These are phyloP conservation scores for Yoshiicerus persimilis DNA, from an alignment of 1,140 invertebrate genomes.

Conservation along the genomic window DNA sequence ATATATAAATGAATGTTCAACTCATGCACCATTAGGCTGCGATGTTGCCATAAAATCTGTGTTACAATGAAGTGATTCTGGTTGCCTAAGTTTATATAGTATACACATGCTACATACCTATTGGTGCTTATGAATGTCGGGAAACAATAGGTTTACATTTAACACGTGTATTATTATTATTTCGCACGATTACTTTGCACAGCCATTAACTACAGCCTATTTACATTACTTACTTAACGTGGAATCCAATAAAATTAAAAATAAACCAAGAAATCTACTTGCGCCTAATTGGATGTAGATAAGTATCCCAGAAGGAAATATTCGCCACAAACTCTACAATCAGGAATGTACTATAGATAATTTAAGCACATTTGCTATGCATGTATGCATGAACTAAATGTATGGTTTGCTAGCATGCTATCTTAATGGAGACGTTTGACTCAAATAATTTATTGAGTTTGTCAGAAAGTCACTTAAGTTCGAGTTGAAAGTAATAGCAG, in stretches of 20 bases:
- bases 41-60: neutral
- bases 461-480: slow-evolving; percentile 27
- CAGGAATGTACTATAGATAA: neutral
- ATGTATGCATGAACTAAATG: slow-evolving; percentile 24
- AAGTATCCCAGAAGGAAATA: slow-evolving; percentile 4
- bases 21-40: neutral
- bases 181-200: neutral
- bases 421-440: slow-evolving; percentile 30
- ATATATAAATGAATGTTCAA: neutral
- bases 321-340: neutral
- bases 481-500: neutral
- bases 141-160: neutral
- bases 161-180: neutral
- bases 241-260: slow-evolving; percentile 21
- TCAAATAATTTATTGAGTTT: slow-evolving; percentile 41
- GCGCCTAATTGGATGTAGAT: slow-evolving; percentile 17
- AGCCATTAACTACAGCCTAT: neutral
- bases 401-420: neutral
- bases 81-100: too few relatives aligned
- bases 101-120: too few relatives aligned
- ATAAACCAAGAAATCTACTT: slow-evolving; percentile 11
- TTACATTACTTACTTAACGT: neutral
- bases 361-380: slow-evolving; percentile 1
- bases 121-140: neutral
- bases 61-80: too few relatives aligned